A percentile compares a stretch with the other conserved stretches of the same genome.
phyloP scores from a whole-genome alignment of 2,113 vertebrate species.

The Pachyramphus minor region DNA sequence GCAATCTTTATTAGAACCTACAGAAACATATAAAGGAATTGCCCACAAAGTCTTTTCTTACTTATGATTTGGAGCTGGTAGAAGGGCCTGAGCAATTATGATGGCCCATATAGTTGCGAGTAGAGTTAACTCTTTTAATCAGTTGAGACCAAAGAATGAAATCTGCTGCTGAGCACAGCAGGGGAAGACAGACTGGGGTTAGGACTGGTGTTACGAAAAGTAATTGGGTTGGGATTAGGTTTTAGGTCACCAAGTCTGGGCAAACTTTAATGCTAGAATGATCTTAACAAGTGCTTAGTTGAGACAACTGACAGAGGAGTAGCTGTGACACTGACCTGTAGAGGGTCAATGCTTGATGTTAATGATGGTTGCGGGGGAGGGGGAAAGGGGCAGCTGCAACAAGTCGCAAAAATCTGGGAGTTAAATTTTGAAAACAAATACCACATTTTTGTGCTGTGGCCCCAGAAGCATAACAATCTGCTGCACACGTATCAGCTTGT shows the following conservation, averaged over 20 bases:
- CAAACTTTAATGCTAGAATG: conserved; percentile 28
- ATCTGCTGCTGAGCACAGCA: conserved; percentile 8
- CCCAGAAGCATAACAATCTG: not conserved
- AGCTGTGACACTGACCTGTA: not conserved
- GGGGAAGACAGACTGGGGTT: conserved; percentile 2
- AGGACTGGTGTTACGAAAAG: not conserved
- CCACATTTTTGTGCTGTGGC: not conserved
- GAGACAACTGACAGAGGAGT: not conserved
- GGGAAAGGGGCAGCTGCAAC: not conserved
- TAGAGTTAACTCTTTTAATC: not conserved
- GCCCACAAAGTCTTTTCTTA: not conserved
- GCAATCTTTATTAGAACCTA: not conserved
- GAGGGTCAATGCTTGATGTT: not conserved
- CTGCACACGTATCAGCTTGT: not conserved
- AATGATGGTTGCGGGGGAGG: not conserved
- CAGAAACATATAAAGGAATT: not conserved
- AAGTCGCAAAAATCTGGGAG: not conserved
- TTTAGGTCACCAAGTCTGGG: conserved; percentile 21
- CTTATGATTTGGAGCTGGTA: not conserved
- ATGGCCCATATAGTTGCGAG: not conserved
- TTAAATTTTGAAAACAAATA: not conserved
- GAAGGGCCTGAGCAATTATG: not conserved
- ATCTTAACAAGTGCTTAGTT: not conserved
- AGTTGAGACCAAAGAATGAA: not conserved
- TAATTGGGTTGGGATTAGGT: conserved; percentile 35